Conservation (phyloP, 2,797 vertebrate species). For the Xenops minutus region DNA sequence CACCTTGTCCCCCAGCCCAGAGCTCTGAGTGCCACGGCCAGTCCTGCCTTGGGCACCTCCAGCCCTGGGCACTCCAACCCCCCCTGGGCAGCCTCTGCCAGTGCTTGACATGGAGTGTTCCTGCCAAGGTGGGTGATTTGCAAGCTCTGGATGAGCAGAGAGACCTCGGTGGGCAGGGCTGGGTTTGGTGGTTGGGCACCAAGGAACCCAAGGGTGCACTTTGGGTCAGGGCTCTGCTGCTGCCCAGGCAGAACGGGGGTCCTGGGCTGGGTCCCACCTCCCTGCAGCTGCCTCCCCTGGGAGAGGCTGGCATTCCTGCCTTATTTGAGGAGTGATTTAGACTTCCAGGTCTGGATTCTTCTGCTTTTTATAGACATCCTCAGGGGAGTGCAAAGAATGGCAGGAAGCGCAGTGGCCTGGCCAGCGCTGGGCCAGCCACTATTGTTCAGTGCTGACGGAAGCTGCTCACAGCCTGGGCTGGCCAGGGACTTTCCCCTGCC, state of each 20-base stretch:
- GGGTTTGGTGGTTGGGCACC: neutral
- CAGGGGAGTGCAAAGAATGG: conserved; percentile 26
- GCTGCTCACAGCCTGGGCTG: neutral
- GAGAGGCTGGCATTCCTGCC: neutral
- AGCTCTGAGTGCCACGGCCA: neutral
- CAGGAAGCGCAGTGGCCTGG: neutral
- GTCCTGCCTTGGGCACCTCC: neutral
- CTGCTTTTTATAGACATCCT: conserved; percentile 35
- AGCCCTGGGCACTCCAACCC: neutral
- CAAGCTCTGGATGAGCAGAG: neutral
- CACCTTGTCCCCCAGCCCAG: neutral
- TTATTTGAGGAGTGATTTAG: neutral
- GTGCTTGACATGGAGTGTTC: neutral
- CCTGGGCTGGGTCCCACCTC: neutral
- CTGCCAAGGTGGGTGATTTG: neutral
- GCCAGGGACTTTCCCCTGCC: neutral
- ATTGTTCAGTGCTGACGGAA: neutral
- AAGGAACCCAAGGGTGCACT: accelerated
- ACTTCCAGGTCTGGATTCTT: conserved; percentile 4
- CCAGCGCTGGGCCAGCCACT: neutral
- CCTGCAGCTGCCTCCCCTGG: neutral
- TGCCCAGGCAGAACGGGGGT: neutral
- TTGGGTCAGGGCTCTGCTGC: neutral
- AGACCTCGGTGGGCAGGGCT: accelerated
- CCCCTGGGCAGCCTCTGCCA: neutral